A percentile compares a stretch with the other conserved stretches of the same genome.
phyloP scores from a whole-genome alignment of 2,888 invertebrate genomes.

The Selenia dentaria region DNA sequence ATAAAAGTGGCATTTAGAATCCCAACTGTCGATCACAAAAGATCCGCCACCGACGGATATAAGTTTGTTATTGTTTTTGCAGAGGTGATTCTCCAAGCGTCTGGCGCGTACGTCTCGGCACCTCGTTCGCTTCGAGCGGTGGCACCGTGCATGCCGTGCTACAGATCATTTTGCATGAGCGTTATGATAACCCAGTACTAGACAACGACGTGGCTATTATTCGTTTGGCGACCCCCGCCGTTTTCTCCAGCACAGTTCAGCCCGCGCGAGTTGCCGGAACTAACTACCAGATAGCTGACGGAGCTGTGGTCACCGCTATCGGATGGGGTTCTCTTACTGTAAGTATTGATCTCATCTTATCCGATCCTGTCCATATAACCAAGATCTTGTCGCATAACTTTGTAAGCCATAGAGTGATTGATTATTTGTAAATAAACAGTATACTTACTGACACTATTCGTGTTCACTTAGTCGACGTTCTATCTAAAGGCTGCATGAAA shows the following conservation, averaged over 20 bases:
- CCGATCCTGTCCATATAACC: too few relatives aligned
- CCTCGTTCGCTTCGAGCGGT: slow-evolving; percentile 37
- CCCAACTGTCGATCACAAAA: too few relatives aligned
- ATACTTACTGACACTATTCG: too few relatives aligned
- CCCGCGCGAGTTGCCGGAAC: slow-evolving; percentile 44
- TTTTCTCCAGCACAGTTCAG: slow-evolving; percentile 27
- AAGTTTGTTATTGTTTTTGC: too few relatives aligned
- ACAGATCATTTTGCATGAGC: slow-evolving; percentile 37
- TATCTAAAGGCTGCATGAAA: too few relatives aligned
- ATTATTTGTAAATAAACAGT: too few relatives aligned
- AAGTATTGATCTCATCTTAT: slow-evolving; percentile 31
- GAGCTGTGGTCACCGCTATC: slow-evolving; percentile 33
- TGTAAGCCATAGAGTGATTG: too few relatives aligned
- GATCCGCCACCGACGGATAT: too few relatives aligned
- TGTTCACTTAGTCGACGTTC: too few relatives aligned
- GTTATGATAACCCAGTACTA: slow-evolving; percentile 34
- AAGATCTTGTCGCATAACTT: too few relatives aligned
- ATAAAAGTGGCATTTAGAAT: too few relatives aligned
- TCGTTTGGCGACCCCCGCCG: slow-evolving; percentile 37
- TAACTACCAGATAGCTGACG: slow-evolving; percentile 39
- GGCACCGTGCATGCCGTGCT: slow-evolving; percentile 37
- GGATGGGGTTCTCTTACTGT: slow-evolving; percentile 57
- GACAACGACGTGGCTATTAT: slow-evolving; percentile 55
- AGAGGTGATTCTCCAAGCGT: slow-evolving; percentile 44
- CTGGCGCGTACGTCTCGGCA: slow-evolving; percentile 53